A percentile compares a stretch with the other conserved stretches of the same genome.
These are phyloP conservation scores for Caenorhabditis tropicalis DNA, from an alignment of 1,140 invertebrate species.

Conservation along the genomic window DNA sequence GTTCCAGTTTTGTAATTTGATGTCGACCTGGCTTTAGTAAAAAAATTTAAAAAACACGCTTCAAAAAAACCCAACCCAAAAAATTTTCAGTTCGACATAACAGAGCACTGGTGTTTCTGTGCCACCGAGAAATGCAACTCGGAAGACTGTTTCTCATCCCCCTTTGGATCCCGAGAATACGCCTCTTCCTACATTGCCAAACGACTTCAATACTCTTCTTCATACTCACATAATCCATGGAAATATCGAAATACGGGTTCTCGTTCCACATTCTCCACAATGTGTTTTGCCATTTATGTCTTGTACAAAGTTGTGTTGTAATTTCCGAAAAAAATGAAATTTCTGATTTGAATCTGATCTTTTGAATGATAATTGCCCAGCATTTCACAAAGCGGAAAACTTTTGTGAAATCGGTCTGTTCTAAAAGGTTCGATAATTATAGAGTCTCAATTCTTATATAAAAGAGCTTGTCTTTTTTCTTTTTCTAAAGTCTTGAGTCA, in stretches of 20 bases:
- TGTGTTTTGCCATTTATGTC: not conserved
- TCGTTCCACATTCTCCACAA: not conserved
- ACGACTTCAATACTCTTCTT: slow-evolving; percentile 52
- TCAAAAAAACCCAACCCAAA: not conserved
- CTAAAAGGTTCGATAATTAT: no score
- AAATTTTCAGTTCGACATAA: slow-evolving; percentile 61
- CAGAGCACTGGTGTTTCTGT: slow-evolving; percentile 67
- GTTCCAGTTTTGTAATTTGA: not conserved
- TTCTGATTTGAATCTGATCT: no score
- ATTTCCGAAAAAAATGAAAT: no score
- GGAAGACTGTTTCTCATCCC: slow-evolving; percentile 56
- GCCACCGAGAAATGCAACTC: slow-evolving; percentile 62
- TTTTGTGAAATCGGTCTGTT: no score
- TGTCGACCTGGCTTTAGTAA: not conserved
- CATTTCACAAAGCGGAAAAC: no score
- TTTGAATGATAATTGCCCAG: no score
- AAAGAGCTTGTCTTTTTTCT: no score
- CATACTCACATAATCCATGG: slow-evolving; percentile 32
- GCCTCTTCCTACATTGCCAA: slow-evolving; percentile 51
- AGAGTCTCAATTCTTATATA: no score
- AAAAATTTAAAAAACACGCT: not conserved
- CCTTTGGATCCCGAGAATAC: slow-evolving; percentile 50
- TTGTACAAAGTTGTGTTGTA: not conserved
- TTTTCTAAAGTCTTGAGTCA: no score
- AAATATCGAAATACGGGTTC: slow-evolving; percentile 38